Conservation (phyloP, 2,113 vertebrate genomes). For the Alaudala cheleensis region DNA sequence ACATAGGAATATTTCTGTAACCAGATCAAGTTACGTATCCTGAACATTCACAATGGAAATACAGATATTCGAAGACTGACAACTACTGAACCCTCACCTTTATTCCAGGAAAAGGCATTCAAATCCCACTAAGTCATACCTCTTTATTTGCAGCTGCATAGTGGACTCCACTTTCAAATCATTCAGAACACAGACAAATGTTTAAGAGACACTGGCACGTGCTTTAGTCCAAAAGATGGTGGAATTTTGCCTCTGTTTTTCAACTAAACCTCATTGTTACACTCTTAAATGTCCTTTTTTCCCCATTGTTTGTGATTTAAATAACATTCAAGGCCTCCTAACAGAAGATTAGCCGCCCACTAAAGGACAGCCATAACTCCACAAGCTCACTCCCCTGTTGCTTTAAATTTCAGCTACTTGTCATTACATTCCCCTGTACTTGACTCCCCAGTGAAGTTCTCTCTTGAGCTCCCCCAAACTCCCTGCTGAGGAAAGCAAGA, state of each 20-base stretch:
- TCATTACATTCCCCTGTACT: not conserved
- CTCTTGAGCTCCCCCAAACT: not conserved
- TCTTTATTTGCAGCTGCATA: not conserved
- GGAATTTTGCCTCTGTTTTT: not conserved
- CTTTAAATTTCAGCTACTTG: not conserved
- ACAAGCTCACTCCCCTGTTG: accelerated
- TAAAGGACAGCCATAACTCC: not conserved
- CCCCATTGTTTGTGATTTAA: not conserved
- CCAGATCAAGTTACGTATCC: not conserved
- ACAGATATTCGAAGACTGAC: not conserved
- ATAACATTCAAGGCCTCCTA: not conserved
- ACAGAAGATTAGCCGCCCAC: not conserved
- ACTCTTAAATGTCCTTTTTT: not conserved
- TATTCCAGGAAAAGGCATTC: not conserved
- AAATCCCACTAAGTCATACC: not conserved
- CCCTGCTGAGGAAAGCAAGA: not conserved
- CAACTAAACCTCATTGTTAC: not conserved
- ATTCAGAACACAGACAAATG: not conserved
- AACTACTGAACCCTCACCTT: not conserved
- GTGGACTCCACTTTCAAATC: not conserved
- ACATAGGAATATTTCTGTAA: not conserved
- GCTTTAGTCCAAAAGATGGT: not conserved
- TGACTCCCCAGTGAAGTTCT: not conserved
- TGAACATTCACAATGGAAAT: not conserved
- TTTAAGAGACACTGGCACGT: not conserved